Conservation (phyloP, 2,888 invertebrate genomes). For the Ptychoptera contaminata region DNA sequence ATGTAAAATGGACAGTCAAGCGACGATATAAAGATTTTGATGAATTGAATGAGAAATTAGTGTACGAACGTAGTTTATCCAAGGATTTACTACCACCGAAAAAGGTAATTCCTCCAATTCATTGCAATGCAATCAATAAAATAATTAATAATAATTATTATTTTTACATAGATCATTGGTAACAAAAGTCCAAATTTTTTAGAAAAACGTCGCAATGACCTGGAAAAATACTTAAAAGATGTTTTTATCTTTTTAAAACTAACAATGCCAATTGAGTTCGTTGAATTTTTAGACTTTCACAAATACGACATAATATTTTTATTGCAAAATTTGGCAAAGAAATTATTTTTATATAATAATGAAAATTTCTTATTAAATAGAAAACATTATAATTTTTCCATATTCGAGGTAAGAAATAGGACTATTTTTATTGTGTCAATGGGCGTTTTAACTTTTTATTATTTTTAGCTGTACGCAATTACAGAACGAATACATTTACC, state of each 20-base stretch:
- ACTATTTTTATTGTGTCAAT: neutral
- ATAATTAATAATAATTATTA: neutral
- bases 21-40: constrained; percentile 84
- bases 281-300: constrained; percentile 76
- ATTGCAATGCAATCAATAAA: neutral
- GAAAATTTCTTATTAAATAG: constrained; percentile 35
- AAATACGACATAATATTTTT: constrained; percentile 80
- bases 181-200: constrained; percentile 81
- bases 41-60: constrained; percentile 71
- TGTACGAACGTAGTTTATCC: constrained; percentile 61
- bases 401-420: constrained; percentile 43
- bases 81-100: constrained; percentile 84
- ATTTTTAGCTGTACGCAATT: constrained; percentile 70
- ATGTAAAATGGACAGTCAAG: constrained; percentile 64
- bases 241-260: constrained; percentile 59
- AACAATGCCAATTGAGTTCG: constrained; percentile 64
- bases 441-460: neutral
- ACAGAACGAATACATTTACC: constrained; percentile 75
- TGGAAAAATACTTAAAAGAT: constrained; percentile 67
- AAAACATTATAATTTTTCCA: constrained; percentile 52
- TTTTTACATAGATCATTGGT: constrained; percentile 43
- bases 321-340: constrained; percentile 64
- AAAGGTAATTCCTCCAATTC: constrained; percentile 35
- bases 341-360: constrained; percentile 62
- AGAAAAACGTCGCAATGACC: constrained; percentile 60